These are phyloP conservation scores for Perizoma flavofasciatum DNA, from an alignment of 2,888 invertebrate species.

Conservation along the genomic window DNA sequence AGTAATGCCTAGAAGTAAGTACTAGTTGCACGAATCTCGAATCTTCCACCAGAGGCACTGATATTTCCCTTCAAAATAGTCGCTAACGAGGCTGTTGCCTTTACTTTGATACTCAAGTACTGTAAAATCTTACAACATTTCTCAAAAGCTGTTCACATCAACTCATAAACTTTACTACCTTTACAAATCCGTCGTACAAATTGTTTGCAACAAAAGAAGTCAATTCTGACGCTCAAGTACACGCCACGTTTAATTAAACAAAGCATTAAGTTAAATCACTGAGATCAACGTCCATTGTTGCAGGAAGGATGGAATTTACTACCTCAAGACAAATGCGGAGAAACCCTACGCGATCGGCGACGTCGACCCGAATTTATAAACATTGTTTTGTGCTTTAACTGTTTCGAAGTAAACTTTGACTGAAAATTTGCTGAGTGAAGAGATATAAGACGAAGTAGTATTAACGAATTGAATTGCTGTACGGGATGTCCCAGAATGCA, in stretches of 20 bases:
- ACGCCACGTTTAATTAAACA: slow-evolving; percentile 63
- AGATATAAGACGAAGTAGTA: no score
- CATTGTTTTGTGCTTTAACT: slow-evolving; percentile 43
- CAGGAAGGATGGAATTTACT: slow-evolving; percentile 83
- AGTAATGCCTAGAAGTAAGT: no score
- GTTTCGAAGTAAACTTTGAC: slow-evolving; percentile 52
- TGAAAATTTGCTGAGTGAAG: no score
- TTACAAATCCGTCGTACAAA: slow-evolving; percentile 27
- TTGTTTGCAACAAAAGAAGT: slow-evolving; percentile 52
- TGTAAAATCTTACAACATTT: slow-evolving; percentile 18
- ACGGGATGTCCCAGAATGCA: no score
- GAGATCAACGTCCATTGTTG: slow-evolving; percentile 67
- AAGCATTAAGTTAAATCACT: slow-evolving; percentile 64
- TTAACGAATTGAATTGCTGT: no score
- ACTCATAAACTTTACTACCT: slow-evolving; percentile 22
- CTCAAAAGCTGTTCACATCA: slow-evolving; percentile 20
- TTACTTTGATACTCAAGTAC: slow-evolving; percentile 7
- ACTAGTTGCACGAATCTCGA: background rate
- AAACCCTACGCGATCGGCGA: slow-evolving; percentile 78
- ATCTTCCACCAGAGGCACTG: background rate
- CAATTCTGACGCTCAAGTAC: slow-evolving; percentile 55
- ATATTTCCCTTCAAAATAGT: slow-evolving; percentile 4
- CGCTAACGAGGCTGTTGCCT: slow-evolving; percentile 2
- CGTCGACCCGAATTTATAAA: slow-evolving; percentile 51
- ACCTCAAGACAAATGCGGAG: slow-evolving; percentile 79